phyloP scores from a whole-genome alignment of 2,113 vertebrate species.

The Tricholaema leucomelas region DNA sequence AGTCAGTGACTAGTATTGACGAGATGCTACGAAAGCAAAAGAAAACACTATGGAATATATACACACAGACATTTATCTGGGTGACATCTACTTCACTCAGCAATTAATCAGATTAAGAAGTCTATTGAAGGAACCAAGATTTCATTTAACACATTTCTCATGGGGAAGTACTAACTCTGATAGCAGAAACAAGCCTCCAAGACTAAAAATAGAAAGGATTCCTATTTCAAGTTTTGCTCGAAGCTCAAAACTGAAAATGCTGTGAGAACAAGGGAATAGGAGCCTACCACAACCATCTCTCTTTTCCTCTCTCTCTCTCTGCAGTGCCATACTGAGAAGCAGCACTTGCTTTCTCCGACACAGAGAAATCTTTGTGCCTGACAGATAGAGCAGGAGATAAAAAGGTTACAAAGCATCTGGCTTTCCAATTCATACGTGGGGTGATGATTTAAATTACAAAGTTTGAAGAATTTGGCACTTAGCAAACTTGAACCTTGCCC shows the following conservation, averaged over 20 bases:
- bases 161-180: neutral
- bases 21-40: neutral
- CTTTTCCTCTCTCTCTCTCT: neutral
- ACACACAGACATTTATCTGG: neutral
- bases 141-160: conserved; percentile 36
- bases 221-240: neutral
- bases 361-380: conserved; percentile 24
- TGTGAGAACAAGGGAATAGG: neutral
- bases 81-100: conserved; percentile 1
- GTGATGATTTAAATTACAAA: conserved; percentile 42
- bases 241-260: conserved; percentile 21
- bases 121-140: neutral
- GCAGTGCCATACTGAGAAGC: conserved; percentile 18
- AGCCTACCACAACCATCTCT: neutral
- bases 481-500: neutral
- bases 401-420: conserved; percentile 39
- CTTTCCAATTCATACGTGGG: neutral
- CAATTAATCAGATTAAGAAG: conserved; percentile 33
- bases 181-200: conserved; percentile 14
- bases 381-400: conserved; percentile 39
- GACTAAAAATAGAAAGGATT: neutral
- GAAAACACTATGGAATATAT: neutral
- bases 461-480: neutral
- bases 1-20: neutral
- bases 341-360: neutral